Conservation (phyloP, 92 coral and sea anemone genomes). For the Palythoa grandiflora region DNA sequence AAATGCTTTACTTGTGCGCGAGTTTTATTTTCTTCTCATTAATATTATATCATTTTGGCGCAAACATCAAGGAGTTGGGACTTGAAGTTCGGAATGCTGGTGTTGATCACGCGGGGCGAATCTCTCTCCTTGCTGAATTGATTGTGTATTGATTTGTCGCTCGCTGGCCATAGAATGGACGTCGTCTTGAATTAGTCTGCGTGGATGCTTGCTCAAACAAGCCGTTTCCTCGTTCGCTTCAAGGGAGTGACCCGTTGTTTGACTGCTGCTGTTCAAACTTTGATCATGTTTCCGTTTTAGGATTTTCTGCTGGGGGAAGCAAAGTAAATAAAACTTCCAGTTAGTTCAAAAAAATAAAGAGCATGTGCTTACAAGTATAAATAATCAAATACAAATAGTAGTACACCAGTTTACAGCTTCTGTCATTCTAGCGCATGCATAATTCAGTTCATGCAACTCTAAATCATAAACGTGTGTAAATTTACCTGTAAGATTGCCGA, state of each 20-base stretch:
- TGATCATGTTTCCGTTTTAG: slow-evolving; percentile 89
- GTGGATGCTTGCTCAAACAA: slow-evolving; percentile 64
- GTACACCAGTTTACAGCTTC: slow-evolving; percentile 56
- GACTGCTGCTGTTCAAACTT: slow-evolving; percentile 67
- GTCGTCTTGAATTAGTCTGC: slow-evolving; percentile 56
- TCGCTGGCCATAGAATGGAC: slow-evolving; percentile 44
- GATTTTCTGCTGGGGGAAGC: slow-evolving; percentile 89
- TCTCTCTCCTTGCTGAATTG: slow-evolving; percentile 61
- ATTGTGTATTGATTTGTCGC: slow-evolving; percentile 60
- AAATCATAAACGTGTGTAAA: slow-evolving; percentile 44
- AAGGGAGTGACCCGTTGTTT: slow-evolving; percentile 64
- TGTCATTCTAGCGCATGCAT: slow-evolving; percentile 48
- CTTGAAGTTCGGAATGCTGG: slow-evolving; percentile 45
- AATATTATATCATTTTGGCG: no score
- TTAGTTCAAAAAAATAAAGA: slow-evolving; percentile 68
- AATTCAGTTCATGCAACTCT: slow-evolving; percentile 38
- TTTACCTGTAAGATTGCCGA: slow-evolving; percentile 83
- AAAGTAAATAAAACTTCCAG: slow-evolving; percentile 61
- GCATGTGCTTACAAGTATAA: slow-evolving; percentile 63
- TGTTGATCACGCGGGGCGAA: slow-evolving; percentile 50
- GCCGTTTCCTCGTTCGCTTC: slow-evolving; percentile 68
- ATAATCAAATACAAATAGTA: slow-evolving; percentile 70
- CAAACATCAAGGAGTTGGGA: no score
- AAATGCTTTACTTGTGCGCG: no score
- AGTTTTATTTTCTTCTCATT: no score